These are phyloP conservation scores for Peromyscus nudipes DNA, from an alignment of 2,797 vertebrate genomes.

Conservation along the genomic window DNA sequence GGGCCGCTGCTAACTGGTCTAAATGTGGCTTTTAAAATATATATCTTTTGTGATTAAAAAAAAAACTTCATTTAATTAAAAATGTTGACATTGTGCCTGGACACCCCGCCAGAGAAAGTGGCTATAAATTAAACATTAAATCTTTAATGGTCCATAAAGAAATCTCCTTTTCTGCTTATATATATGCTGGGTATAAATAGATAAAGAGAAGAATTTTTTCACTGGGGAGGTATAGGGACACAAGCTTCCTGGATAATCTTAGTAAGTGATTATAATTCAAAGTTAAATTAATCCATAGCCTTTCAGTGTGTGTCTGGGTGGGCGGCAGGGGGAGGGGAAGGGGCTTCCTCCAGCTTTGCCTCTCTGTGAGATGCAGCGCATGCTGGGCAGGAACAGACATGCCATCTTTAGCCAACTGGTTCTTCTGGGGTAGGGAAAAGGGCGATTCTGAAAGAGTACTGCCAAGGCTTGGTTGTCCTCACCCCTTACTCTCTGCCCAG, in stretches of 20 bases:
- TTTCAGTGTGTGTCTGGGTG: neutral
- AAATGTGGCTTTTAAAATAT: conserved; percentile 71
- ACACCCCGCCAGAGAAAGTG: conserved; percentile 87
- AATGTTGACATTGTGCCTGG: conserved; percentile 89
- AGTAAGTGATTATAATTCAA: conserved; percentile 89
- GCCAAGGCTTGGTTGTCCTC: rapidly evolving
- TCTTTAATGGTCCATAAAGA: conserved; percentile 91
- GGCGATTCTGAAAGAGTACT: neutral
- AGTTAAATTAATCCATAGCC: conserved; percentile 82
- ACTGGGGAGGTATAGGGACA: conserved; percentile 70
- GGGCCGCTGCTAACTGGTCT: conserved; percentile 38
- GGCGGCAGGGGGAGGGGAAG: neutral
- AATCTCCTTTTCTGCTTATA: conserved; percentile 86
- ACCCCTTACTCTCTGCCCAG: neutral
- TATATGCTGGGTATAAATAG: conserved; percentile 86
- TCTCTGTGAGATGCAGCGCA: rapidly evolving
- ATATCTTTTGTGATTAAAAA: conserved; percentile 69
- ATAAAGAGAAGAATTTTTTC: conserved; percentile 66
- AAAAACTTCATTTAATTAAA: conserved; percentile 89
- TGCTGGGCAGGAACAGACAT: rapidly evolving
- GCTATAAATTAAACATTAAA: conserved; percentile 90
- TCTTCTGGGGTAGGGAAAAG: neutral
- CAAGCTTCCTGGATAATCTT: conserved; percentile 85
- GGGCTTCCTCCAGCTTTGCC: rapidly evolving
- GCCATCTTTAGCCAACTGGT: neutral